Evolutionary conservation across 1,140 invertebrate species (phyloP).

Genomic region (Heliconius eleuchia): DNA sequence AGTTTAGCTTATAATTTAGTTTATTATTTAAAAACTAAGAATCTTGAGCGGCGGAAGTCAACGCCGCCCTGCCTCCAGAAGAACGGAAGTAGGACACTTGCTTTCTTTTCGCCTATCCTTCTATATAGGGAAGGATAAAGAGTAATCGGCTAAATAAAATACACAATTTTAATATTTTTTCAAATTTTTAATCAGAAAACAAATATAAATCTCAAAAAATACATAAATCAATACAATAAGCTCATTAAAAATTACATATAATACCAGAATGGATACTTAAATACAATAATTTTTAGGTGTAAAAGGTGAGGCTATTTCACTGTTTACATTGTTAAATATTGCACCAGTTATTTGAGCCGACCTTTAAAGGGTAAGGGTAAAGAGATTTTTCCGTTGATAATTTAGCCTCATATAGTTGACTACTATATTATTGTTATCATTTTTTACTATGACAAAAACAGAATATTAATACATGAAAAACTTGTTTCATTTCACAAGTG

Average conservation of each 20-base stretch:
- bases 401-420: constrained; percentile 20
- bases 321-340: constrained; percentile 20
- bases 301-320: not conserved
- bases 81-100: too few relatives aligned
- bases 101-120: too few relatives aligned
- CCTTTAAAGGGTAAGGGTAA: constrained; percentile 32
- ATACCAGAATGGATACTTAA: not conserved
- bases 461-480: not conserved
- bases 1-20: not conserved
- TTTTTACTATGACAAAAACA: constrained; percentile 10
- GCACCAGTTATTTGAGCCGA: constrained; percentile 18
- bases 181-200: too few relatives aligned
- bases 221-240: not conserved
- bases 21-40: too few relatives aligned
- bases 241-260: not conserved
- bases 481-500: not conserved
- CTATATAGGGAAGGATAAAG: too few relatives aligned
- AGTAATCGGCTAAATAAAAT: too few relatives aligned
- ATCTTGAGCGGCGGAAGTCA: too few relatives aligned
- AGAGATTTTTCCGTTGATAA: constrained; percentile 20
- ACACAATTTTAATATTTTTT: too few relatives aligned
- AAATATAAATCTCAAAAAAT: too few relatives aligned
- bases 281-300: not conserved
- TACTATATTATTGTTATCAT: constrained; percentile 12
- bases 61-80: too few relatives aligned